These are phyloP conservation scores for Danionella dracula DNA, from an alignment of 2,797 vertebrate genomes.

Conservation along the genomic window DNA sequence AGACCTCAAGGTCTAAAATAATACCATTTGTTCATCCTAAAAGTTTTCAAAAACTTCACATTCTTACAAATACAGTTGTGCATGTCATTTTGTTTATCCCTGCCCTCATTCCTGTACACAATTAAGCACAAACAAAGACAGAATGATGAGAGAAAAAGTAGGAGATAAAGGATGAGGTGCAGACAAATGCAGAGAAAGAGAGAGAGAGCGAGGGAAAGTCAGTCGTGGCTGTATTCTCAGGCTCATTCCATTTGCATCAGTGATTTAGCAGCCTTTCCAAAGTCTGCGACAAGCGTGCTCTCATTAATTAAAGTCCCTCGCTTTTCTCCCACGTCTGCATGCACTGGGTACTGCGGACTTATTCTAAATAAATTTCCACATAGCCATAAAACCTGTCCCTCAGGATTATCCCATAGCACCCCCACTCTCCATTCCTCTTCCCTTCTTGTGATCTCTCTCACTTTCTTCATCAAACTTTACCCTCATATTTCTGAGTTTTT, in stretches of 20 bases:
- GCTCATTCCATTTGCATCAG: slow-evolving; percentile 43
- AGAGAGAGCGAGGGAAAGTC: not conserved
- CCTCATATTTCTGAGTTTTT: slow-evolving; percentile 7
- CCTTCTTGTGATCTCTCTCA: not conserved
- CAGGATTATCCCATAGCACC: slow-evolving; percentile 38
- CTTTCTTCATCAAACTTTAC: slow-evolving; percentile 17
- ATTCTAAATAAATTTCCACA: slow-evolving; percentile 47
- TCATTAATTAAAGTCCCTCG: slow-evolving; percentile 50
- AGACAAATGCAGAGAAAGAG: slow-evolving; percentile 1
- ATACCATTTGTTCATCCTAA: too few species aligned
- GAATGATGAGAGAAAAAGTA: slow-evolving; percentile 12
- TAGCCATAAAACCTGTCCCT: slow-evolving; percentile 42
- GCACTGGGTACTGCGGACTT: slow-evolving; percentile 40
- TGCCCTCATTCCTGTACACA: not conserved
- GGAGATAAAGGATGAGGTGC: slow-evolving; percentile 16
- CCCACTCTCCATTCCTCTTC: slow-evolving; percentile 22
- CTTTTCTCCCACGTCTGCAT: slow-evolving; percentile 4
- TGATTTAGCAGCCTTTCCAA: slow-evolving; percentile 48
- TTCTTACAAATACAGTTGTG: not conserved
- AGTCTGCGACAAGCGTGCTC: slow-evolving; percentile 45
- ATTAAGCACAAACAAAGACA: slow-evolving; percentile 16
- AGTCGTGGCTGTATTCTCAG: slow-evolving; percentile 19
- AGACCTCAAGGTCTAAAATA: too few species aligned
- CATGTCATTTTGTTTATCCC: not conserved
- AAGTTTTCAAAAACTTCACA: too few species aligned